phyloP scores from a whole-genome alignment of 2,888 invertebrate species.

The Drosophila putrida region DNA sequence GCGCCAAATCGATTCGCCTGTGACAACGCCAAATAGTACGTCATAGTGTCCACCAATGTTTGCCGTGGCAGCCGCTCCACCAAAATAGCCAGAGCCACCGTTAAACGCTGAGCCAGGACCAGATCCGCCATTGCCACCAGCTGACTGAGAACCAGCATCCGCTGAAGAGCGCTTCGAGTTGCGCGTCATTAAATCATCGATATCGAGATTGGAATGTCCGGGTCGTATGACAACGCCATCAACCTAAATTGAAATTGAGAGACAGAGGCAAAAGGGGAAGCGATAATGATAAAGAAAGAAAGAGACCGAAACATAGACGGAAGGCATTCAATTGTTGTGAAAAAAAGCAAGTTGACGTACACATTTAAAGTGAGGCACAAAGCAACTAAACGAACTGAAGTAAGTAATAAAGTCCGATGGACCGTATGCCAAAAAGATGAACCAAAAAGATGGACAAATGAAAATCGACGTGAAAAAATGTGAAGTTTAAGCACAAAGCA shows the following conservation, averaged over 20 bases:
- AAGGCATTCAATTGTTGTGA: slow-evolving; percentile 24
- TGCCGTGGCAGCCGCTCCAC: slow-evolving; percentile 50
- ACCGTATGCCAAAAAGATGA: slow-evolving; percentile 42
- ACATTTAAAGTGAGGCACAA: slow-evolving; percentile 23
- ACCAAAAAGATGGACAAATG: slow-evolving; percentile 27
- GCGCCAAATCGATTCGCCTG: slow-evolving; percentile 96
- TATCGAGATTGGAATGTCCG: slow-evolving; percentile 90
- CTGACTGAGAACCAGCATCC: slow-evolving; percentile 59
- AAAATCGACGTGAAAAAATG: slow-evolving; percentile 38
- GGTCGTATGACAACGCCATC: slow-evolving; percentile 97
- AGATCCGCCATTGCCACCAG: slow-evolving; percentile 51
- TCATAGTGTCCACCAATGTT: slow-evolving; percentile 87
- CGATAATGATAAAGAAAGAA: slow-evolving; percentile 18
- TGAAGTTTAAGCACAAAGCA: slow-evolving; percentile 12
- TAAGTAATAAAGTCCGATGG: slow-evolving; percentile 71
- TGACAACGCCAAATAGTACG: slow-evolving; percentile 95
- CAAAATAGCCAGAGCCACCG: slow-evolving; percentile 60
- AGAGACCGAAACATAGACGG: slow-evolving; percentile 14
- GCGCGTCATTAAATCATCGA: slow-evolving; percentile 85
- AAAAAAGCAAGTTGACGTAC: slow-evolving; percentile 10
- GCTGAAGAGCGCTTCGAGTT: slow-evolving; percentile 85
- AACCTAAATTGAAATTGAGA: slow-evolving; percentile 85
- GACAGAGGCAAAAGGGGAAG: slow-evolving; percentile 44
- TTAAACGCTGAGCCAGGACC: slow-evolving; percentile 52
- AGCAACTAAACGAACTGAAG: slow-evolving; percentile 34